These are phyloP conservation scores for Nannospalax galili DNA, from an alignment of 2,113 vertebrate genomes.

Conservation along the genomic window DNA sequence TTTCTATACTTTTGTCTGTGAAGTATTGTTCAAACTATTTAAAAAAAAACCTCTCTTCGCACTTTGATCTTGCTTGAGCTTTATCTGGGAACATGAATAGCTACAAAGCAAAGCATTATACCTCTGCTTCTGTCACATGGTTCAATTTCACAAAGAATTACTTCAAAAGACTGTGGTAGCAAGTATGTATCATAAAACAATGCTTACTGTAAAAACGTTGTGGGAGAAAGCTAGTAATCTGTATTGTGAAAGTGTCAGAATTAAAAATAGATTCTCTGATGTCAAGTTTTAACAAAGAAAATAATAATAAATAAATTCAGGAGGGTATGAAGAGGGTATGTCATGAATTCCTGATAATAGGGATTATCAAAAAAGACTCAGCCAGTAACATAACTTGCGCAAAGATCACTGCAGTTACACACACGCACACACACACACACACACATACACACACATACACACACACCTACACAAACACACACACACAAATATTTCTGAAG, in stretches of 20 bases:
- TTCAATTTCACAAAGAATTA: neutral
- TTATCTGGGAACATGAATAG: neutral
- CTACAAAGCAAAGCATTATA: neutral
- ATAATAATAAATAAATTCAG: neutral
- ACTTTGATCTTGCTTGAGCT: neutral
- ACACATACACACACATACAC: neutral
- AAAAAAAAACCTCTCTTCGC: neutral
- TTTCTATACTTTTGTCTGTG: neutral
- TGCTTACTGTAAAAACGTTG: neutral
- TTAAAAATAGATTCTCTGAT: neutral
- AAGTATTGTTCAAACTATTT: neutral
- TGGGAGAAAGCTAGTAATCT: neutral
- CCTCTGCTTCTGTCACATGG: neutral
- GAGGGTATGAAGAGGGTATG: neutral
- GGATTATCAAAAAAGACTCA: neutral
- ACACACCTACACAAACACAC: neutral
- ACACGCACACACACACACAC: no score
- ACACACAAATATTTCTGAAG: neutral
- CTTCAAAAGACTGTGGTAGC: conserved; percentile 7
- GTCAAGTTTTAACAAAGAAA: neutral
- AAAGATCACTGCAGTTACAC: no score
- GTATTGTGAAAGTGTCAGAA: neutral
- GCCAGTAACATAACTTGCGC: neutral
- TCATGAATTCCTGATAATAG: neutral
- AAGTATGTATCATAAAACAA: neutral